Evolutionary conservation across 2,113 vertebrate genomes (phyloP).

Genomic region (Scomber scombrus): DNA sequence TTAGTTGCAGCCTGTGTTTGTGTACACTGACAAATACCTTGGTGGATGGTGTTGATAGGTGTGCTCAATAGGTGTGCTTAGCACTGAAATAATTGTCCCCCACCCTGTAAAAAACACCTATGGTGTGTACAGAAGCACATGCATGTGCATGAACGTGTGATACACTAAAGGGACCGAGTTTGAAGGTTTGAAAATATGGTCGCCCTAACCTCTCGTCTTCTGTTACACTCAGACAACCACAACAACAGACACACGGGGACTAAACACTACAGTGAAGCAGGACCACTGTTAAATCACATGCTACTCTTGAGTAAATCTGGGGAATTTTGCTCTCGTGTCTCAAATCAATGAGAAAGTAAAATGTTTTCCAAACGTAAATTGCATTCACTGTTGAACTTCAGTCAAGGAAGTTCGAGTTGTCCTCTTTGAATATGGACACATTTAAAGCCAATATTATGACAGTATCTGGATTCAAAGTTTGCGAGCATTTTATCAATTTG

Average conservation of each 20-base stretch:
- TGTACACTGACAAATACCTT: no score
- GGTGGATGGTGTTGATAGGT: no score
- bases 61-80: background rate
- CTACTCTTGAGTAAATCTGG: conserved; percentile 25
- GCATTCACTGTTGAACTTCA: background rate
- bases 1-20: no score
- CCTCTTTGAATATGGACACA: background rate
- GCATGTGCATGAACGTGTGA: no score
- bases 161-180: no score
- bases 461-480: background rate
- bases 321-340: conserved; percentile 39
- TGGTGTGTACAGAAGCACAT: no score
- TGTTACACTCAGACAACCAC: conserved; percentile 36
- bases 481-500: background rate
- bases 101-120: background rate
- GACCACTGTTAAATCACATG: conserved; percentile 41
- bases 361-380: conserved; percentile 41
- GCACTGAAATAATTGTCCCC: background rate
- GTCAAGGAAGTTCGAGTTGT: conserved; percentile 24
- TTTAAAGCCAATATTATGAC: background rate
- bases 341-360: conserved; percentile 26
- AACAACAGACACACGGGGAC: conserved; percentile 45
- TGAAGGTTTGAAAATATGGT: no score
- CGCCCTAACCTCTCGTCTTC: background rate
- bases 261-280: conserved; percentile 21